Conservation (phyloP, 2,888 invertebrate species). For the Danaus chrysippus region DNA sequence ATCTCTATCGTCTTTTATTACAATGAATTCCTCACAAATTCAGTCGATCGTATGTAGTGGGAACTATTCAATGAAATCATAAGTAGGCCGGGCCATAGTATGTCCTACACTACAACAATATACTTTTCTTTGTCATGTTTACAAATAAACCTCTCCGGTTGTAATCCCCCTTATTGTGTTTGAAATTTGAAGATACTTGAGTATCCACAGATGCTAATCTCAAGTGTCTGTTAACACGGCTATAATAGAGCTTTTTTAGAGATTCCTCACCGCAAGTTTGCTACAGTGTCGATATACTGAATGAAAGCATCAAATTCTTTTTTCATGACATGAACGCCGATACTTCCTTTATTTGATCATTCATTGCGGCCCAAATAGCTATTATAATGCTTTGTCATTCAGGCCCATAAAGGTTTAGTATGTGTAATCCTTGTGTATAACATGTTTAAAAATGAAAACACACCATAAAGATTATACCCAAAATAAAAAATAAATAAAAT, state of each 20-base stretch:
- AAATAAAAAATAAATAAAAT: conserved; percentile 27
- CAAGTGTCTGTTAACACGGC: conserved; percentile 77
- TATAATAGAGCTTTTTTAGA: conserved; percentile 71
- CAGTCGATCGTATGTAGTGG: conserved; percentile 66
- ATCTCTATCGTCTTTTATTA: conserved; percentile 42
- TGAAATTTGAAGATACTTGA: conserved; percentile 66
- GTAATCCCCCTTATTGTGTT: conserved; percentile 72
- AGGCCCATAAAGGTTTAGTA: conserved; percentile 8
- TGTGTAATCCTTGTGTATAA: background rate
- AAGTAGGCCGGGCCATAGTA: conserved; percentile 58
- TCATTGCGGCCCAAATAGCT: conserved; percentile 17
- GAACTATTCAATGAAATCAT: conserved; percentile 68
- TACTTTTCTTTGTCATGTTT: conserved; percentile 71
- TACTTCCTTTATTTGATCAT: conserved; percentile 54
- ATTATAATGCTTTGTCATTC: conserved; percentile 18
- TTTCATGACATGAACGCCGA: conserved; percentile 48
- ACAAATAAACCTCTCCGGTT: conserved; percentile 75
- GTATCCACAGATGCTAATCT: conserved; percentile 77
- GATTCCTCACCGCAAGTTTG: conserved; percentile 61
- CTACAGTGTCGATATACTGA: conserved; percentile 46
- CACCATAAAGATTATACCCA: conserved; percentile 16
- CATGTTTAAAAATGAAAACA: conserved; percentile 25
- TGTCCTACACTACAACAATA: conserved; percentile 60
- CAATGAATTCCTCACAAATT: conserved; percentile 54
- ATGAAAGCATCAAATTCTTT: conserved; percentile 55